phyloP scores from a whole-genome alignment of 2,888 invertebrate species.

The Asteroscopus sphinx region DNA sequence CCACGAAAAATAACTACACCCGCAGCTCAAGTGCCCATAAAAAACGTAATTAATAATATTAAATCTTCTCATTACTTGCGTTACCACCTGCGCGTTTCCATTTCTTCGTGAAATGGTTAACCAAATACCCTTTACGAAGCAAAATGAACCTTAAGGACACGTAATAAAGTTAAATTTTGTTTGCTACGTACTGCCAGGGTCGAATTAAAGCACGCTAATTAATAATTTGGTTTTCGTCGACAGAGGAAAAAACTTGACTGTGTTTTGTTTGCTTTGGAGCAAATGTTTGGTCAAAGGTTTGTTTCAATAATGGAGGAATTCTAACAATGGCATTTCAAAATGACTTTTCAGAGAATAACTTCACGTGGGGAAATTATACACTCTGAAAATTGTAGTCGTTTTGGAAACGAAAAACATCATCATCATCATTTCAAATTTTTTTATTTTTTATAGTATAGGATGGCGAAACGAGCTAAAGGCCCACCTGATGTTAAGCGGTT shows the following conservation, averaged over 20 bases:
- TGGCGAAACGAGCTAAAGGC: no score
- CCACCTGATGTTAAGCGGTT: no score
- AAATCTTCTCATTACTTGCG: conserved; percentile 53
- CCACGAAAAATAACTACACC: conserved; percentile 17
- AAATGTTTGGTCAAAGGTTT: conserved; percentile 27
- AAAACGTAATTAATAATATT: conserved; percentile 48
- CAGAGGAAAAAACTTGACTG: conserved; percentile 31
- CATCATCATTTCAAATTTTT: no score
- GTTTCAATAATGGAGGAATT: not conserved
- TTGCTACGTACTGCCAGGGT: conserved; percentile 25
- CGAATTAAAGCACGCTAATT: conserved; percentile 51
- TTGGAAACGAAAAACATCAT: no score
- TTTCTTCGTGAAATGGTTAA: conserved; percentile 42
- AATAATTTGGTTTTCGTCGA: conserved; percentile 55
- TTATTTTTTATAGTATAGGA: no score
- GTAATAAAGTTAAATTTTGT: conserved; percentile 28
- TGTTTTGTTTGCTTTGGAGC: conserved; percentile 13
- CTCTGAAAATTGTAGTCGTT: no score
- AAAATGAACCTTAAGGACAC: conserved; percentile 21
- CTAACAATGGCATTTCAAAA: no score
- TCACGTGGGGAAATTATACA: no score
- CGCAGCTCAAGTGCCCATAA: conserved; percentile 25
- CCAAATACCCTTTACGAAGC: conserved; percentile 1
- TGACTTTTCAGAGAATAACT: no score
- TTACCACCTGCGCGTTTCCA: conserved; percentile 47